These are phyloP conservation scores for Drosophila gaucha DNA, from an alignment of 2,888 invertebrate genomes.

Conservation along the genomic window DNA sequence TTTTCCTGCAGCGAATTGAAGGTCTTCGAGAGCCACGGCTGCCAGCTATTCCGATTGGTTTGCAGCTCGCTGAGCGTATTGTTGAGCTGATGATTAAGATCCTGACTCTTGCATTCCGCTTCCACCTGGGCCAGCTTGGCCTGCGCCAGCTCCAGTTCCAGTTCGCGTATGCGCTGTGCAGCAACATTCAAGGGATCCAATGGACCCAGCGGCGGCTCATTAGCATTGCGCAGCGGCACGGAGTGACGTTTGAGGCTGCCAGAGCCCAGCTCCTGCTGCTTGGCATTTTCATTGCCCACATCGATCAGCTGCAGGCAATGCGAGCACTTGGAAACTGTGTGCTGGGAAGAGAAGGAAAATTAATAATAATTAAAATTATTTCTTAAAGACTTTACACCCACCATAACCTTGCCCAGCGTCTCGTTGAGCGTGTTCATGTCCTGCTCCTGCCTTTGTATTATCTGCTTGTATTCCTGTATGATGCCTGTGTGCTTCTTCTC, in stretches of 20 bases:
- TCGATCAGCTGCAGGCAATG: constrained; percentile 73
- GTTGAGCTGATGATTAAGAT: constrained; percentile 95
- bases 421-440: constrained; percentile 89
- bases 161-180: constrained; percentile 89
- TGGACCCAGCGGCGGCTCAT: constrained; percentile 81
- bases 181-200: constrained; percentile 83
- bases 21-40: constrained; percentile 98
- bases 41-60: constrained; percentile 87
- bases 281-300: constrained; percentile 49
- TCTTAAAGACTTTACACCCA: constrained; percentile 83
- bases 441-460: constrained; percentile 94
- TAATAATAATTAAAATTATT: no score
- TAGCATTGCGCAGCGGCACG: constrained; percentile 54
- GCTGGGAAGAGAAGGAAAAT: constrained; percentile 83
- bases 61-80: constrained; percentile 92
- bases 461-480: constrained; percentile 95
- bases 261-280: constrained; percentile 15
- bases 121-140: constrained; percentile 98
- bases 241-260: constrained; percentile 30
- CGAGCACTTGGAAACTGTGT: constrained; percentile 86
- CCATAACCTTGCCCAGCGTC: constrained; percentile 87
- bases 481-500: constrained; percentile 91
- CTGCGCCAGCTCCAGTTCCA: constrained; percentile 98
- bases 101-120: constrained; percentile 98
- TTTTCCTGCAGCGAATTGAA: constrained; percentile 86